Evolutionary conservation across 2,113 vertebrate genomes (phyloP).

Genomic region (Cygnus atratus): DNA sequence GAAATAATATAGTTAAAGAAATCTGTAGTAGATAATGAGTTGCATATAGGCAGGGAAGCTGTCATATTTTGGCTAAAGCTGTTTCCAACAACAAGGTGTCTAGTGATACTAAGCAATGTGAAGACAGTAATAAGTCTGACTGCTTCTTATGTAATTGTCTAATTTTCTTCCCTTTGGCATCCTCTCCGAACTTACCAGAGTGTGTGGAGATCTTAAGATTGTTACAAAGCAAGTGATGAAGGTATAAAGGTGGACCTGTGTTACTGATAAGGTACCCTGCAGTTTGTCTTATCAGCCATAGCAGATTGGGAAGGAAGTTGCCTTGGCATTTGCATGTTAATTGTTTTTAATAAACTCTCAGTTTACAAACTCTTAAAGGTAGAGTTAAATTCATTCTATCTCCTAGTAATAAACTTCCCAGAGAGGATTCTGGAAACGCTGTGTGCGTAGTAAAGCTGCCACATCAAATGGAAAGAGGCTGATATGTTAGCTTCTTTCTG

Average conservation of each 20-base stretch:
- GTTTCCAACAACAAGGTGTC: background rate
- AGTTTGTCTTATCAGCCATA: background rate
- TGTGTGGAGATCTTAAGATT: background rate
- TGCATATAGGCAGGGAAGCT: background rate
- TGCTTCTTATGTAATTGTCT: background rate
- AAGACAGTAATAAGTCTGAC: background rate
- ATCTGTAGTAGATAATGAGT: background rate
- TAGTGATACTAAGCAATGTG: background rate
- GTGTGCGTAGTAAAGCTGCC: background rate
- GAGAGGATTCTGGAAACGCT: background rate
- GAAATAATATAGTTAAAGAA: background rate
- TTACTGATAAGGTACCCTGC: background rate
- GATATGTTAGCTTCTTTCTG: background rate
- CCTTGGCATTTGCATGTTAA: background rate
- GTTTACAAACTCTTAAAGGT: background rate
- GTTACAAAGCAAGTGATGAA: background rate
- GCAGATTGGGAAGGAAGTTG: background rate
- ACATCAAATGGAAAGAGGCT: background rate
- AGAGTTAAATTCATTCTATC: background rate
- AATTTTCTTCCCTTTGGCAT: background rate
- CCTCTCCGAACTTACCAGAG: background rate
- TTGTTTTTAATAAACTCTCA: constrained; percentile 11
- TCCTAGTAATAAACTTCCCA: background rate
- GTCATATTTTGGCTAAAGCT: background rate
- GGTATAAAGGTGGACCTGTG: background rate